These are phyloP conservation scores for Bubo scandiacus DNA, from an alignment of 2,113 vertebrate species.

Conservation along the genomic window DNA sequence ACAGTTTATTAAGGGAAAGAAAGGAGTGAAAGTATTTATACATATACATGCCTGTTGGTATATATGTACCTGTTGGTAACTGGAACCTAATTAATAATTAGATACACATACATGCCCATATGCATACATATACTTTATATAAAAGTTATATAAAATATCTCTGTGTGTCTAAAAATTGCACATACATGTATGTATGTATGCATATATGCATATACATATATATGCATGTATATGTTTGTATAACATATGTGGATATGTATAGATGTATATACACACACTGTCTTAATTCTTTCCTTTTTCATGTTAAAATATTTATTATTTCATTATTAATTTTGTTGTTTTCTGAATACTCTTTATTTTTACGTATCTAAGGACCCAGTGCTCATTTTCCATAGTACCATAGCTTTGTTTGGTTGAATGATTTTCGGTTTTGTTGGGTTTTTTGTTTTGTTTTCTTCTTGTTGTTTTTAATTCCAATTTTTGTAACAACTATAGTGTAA, in stretches of 20 bases:
- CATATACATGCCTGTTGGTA: rapidly evolving
- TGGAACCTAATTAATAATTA: background rate
- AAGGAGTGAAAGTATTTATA: rapidly evolving
- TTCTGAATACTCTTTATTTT: background rate
- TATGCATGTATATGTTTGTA: too few species aligned
- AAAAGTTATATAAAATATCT: background rate
- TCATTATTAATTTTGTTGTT: background rate
- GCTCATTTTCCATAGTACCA: background rate
- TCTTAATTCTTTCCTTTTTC: background rate
- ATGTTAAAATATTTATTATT: background rate
- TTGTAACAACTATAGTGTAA: background rate
- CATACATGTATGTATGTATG: background rate
- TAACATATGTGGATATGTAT: background rate
- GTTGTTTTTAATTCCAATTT: background rate
- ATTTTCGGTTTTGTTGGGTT: rapidly evolving
- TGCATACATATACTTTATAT: rapidly evolving
- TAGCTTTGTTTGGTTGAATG: background rate
- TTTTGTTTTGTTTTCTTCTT: background rate
- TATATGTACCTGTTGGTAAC: background rate
- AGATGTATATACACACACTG: background rate
- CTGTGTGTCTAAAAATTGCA: background rate
- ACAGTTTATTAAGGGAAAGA: background rate
- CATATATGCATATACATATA: background rate
- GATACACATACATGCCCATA: rapidly evolving
- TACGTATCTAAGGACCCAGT: background rate